Percentiles rank a stretch among this genome's conserved stretches.
Conservation (phyloP, 2,797 vertebrate genomes). For the Periophthalmus magnuspinnatus region DNA sequence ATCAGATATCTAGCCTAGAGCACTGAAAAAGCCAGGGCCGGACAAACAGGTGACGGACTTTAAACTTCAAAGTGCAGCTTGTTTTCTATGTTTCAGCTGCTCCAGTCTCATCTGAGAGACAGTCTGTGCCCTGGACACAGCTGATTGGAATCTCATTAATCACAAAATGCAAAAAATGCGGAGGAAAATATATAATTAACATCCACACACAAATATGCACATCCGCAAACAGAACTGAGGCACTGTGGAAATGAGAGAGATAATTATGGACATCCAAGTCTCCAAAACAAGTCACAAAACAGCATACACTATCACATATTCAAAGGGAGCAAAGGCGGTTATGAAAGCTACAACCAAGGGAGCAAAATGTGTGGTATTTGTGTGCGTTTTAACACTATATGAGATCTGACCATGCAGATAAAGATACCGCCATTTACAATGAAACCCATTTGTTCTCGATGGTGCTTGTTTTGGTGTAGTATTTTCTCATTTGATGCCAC, state of each 20-base stretch:
- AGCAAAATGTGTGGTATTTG: too few relatives aligned
- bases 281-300: not conserved
- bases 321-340: not conserved
- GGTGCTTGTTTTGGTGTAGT: too few relatives aligned
- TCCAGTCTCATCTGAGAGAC: not conserved
- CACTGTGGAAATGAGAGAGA: constrained; percentile 43
- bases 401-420: too few relatives aligned
- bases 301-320: not conserved
- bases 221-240: constrained; percentile 1
- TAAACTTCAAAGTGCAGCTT: too few relatives aligned
- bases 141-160: constrained; percentile 51
- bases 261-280: constrained; percentile 46
- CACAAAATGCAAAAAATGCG: constrained; percentile 16
- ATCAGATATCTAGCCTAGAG: too few relatives aligned
- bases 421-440: too few relatives aligned
- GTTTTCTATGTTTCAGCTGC: not conserved
- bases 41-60: too few relatives aligned
- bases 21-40: too few relatives aligned
- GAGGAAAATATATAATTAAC: constrained; percentile 20
- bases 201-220: constrained; percentile 7
- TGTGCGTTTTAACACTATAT: too few relatives aligned
- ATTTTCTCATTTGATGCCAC: too few relatives aligned
- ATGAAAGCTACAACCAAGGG: not conserved
- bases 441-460: too few relatives aligned
- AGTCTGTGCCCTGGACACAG: constrained; percentile 35